Conservation (phyloP, 2,888 invertebrate species). For the Octodonta nipae region DNA sequence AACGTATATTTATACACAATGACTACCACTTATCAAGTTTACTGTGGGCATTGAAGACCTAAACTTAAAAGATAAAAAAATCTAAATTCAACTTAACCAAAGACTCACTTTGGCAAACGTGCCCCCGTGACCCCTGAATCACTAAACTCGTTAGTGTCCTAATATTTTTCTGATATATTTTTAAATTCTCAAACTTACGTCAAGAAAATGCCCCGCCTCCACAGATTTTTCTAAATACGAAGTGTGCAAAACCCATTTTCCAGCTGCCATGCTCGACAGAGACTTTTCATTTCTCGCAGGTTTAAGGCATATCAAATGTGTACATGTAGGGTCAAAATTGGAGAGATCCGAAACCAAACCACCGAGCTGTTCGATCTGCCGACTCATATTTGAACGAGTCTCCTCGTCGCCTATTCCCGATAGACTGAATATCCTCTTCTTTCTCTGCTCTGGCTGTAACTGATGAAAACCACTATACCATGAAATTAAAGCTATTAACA, state of each 20-base stretch:
- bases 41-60: no score
- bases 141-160: no score
- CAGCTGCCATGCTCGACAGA: conserved; percentile 71
- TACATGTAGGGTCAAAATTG: conserved; percentile 48
- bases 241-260: conserved; percentile 78
- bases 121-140: no score
- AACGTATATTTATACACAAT: no score
- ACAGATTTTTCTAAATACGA: conserved; percentile 60
- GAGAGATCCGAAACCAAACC: conserved; percentile 46
- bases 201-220: conserved; percentile 45
- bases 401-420: conserved; percentile 24
- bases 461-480: not conserved
- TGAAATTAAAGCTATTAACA: not conserved
- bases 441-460: not conserved
- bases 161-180: no score
- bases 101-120: no score
- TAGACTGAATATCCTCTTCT: conserved; percentile 22
- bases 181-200: no score
- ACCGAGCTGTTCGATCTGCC: conserved; percentile 36
- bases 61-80: no score
- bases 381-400: conserved; percentile 15
- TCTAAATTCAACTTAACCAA: no score
- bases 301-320: conserved; percentile 65
- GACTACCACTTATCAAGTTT: no score
- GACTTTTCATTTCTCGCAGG: conserved; percentile 76